These are phyloP conservation scores for Patiria miniata DNA, from an alignment of 35 echinoderm and acorn worm species.

Conservation along the genomic window DNA sequence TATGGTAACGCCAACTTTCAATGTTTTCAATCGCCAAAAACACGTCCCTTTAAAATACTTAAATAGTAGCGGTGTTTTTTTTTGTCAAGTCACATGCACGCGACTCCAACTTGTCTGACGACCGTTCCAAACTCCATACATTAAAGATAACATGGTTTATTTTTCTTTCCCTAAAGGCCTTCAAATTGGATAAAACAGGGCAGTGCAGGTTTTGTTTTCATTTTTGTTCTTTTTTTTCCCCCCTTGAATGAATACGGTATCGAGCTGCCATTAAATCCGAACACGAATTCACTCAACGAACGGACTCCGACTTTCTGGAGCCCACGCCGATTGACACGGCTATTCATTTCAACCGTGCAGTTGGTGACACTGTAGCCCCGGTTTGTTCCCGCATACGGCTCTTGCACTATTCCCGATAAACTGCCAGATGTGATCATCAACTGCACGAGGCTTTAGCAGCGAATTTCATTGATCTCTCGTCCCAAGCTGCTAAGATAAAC, in stretches of 20 bases:
- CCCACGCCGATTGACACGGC: not conserved
- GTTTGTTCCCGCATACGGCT: too few species aligned
- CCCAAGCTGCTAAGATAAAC: not conserved
- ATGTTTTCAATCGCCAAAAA: too few species aligned
- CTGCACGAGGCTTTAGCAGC: not conserved
- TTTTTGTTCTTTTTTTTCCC: too few species aligned
- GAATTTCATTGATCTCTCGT: not conserved
- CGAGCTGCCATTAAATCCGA: constrained; percentile 15
- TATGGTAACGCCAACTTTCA: too few species aligned
- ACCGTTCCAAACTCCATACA: not conserved
- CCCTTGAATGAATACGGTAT: not conserved
- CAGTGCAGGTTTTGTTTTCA: not conserved
- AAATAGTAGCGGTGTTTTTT: too few species aligned
- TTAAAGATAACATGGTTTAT: constrained; percentile 29
- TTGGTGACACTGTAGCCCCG: not conserved
- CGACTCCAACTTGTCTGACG: not conserved
- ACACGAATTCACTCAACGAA: not conserved
- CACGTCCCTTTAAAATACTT: too few species aligned
- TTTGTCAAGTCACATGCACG: too few species aligned
- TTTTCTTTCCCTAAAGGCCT: constrained; percentile 16
- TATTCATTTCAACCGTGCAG: not conserved
- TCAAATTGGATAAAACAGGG: constrained; percentile 15
- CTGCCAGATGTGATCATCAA: not conserved
- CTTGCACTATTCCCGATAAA: not conserved
- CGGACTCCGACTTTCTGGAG: not conserved